phyloP scores from a whole-genome alignment of 2,888 invertebrate species.

The Leptopilina myrica region DNA sequence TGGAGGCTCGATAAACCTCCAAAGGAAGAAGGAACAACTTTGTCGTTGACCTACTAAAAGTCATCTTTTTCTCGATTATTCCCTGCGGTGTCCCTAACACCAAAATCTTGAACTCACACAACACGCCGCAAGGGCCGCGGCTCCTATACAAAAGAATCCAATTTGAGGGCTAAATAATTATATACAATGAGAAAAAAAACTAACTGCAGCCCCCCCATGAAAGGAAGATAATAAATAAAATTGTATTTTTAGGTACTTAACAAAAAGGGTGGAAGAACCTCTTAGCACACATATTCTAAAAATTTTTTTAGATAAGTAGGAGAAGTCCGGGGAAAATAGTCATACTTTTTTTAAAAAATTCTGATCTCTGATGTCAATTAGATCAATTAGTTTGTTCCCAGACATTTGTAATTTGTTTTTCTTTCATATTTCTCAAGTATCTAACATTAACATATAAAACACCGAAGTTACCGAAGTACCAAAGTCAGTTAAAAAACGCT shows the following conservation, averaged over 20 bases:
- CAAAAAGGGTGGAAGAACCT: no score
- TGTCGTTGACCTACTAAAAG: slow-evolving; percentile 27
- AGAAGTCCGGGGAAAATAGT: no score
- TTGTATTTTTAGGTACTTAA: neutral
- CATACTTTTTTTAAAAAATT: no score
- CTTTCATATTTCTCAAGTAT: no score
- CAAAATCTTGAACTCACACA: neutral
- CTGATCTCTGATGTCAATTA: no score
- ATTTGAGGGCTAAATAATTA: slow-evolving; percentile 16
- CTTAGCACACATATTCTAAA: no score
- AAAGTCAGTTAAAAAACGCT: no score
- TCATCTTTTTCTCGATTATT: slow-evolving; percentile 21
- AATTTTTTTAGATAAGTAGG: no score
- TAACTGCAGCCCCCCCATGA: neutral
- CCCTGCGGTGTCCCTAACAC: slow-evolving; percentile 20
- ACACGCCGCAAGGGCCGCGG: slow-evolving; percentile 14
- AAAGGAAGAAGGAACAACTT: slow-evolving; percentile 22
- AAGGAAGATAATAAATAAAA: neutral
- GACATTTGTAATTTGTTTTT: no score
- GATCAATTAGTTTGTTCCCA: no score
- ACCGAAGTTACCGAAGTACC: no score
- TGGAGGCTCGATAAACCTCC: slow-evolving; percentile 13
- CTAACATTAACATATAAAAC: no score
- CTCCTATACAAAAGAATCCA: neutral
- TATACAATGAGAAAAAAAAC: neutral